These are phyloP conservation scores for Jacana jacana DNA, from an alignment of 2,113 vertebrate species.

Conservation along the genomic window DNA sequence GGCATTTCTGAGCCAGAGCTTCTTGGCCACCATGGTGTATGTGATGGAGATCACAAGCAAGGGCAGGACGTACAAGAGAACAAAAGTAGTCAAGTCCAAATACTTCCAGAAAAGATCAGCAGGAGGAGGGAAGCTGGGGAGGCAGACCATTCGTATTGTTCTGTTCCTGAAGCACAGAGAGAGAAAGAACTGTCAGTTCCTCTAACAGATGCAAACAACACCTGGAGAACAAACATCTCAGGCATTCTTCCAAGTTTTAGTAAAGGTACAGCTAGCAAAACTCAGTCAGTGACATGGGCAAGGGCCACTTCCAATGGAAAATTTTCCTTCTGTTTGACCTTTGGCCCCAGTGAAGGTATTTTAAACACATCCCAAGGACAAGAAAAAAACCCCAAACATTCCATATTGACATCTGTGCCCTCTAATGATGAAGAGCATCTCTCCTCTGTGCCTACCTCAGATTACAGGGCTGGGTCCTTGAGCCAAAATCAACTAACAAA, in stretches of 20 bases:
- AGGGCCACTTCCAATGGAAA: not conserved
- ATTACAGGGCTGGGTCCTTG: not conserved
- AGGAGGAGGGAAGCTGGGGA: slow-evolving; percentile 78
- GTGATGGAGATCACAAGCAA: slow-evolving; percentile 77
- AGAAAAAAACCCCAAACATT: not conserved
- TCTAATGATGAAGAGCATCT: rapidly evolving
- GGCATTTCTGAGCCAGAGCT: slow-evolving; percentile 79
- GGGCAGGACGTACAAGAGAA: slow-evolving; percentile 78
- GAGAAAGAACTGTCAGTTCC: not conserved
- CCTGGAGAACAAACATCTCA: not conserved
- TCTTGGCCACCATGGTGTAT: slow-evolving; percentile 77
- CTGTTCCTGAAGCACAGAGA: slow-evolving; percentile 65
- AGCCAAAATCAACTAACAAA: not conserved
- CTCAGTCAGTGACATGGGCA: not conserved
- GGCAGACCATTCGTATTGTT: slow-evolving; percentile 74
- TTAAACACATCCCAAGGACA: not conserved
- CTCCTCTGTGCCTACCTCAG: not conserved
- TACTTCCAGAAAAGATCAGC: slow-evolving; percentile 83
- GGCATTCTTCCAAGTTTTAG: not conserved
- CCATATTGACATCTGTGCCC: not conserved
- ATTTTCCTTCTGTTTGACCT: not conserved
- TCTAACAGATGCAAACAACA: not conserved
- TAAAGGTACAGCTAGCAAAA: not conserved
- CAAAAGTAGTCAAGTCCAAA: slow-evolving; percentile 78
- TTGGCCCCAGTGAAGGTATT: not conserved